Percentiles rank a stretch among this genome's conserved stretches.
Evolutionary conservation across 2,113 vertebrate species (phyloP).

Genomic region (Zapornia atra): DNA sequence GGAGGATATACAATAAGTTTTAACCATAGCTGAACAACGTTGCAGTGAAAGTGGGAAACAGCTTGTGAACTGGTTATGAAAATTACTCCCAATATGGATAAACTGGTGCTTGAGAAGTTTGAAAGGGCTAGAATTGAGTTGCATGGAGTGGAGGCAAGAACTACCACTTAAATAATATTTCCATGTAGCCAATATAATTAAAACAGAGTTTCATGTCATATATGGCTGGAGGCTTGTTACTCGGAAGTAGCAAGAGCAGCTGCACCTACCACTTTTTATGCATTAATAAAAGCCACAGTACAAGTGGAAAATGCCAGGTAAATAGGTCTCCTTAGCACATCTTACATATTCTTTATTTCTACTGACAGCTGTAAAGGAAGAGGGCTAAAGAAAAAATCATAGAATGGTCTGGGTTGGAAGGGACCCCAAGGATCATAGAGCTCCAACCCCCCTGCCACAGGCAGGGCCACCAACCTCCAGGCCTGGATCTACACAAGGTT

Average conservation of each 20-base stretch:
- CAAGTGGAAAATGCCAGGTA: background rate
- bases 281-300: background rate
- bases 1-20: background rate
- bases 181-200: background rate
- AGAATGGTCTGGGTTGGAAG: too few species aligned
- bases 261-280: background rate
- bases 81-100: background rate
- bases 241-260: background rate
- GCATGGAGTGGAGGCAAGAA: background rate
- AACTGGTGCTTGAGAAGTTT: background rate
- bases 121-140: background rate
- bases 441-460: too few species aligned
- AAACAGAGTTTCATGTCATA: background rate
- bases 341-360: background rate
- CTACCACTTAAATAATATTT: background rate
- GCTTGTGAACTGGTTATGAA: background rate
- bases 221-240: background rate
- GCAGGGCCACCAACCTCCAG: too few species aligned
- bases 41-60: background rate
- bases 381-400: background rate
- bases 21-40: constrained; percentile 1
- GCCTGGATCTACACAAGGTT: too few species aligned
- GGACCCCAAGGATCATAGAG: too few species aligned
- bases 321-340: background rate
- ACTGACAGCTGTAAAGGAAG: background rate